Percentiles rank a stretch among this genome's conserved stretches.
phyloP scores from a whole-genome alignment of 2,113 vertebrate genomes.

The Elephas maximus region DNA sequence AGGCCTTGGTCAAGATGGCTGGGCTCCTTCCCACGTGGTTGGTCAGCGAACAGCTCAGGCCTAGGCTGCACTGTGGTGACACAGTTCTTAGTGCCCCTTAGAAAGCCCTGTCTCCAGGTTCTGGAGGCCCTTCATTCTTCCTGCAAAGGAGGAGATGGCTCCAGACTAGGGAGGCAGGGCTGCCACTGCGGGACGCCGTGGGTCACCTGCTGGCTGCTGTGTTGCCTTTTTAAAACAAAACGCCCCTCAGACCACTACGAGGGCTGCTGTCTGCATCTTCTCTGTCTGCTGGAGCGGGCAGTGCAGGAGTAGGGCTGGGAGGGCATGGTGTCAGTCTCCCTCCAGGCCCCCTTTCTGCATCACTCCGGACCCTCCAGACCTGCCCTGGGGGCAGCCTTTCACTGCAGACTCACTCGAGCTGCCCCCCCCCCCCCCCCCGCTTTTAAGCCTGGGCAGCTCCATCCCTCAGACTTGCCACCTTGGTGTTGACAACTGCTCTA shows the following conservation, averaged over 20 bases:
- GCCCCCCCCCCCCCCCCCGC: neutral
- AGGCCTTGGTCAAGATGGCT: neutral
- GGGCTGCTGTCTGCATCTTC: neutral
- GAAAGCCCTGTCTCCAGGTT: neutral
- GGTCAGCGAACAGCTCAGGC: neutral
- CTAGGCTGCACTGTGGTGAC: neutral
- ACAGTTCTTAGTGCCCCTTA: neutral
- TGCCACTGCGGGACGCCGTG: neutral
- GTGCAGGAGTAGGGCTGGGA: too few species aligned
- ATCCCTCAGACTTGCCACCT: neutral
- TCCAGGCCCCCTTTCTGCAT: neutral
- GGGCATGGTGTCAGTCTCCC: neutral
- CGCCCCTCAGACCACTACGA: neutral
- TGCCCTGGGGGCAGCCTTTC: neutral
- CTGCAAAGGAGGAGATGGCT: neutral
- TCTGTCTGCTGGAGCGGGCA: neutral
- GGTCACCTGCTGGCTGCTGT: conserved; percentile 28
- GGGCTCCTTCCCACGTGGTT: neutral
- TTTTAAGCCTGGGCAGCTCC: neutral
- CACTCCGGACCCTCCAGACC: neutral
- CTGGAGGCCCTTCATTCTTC: neutral
- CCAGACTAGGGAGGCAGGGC: neutral
- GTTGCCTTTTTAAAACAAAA: conserved; percentile 48
- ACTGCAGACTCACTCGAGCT: neutral
- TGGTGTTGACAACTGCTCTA: neutral